Base-by-base conservation (phyloP, 2,888 invertebrate species). In the Dicranocentrus wangi region DNA sequence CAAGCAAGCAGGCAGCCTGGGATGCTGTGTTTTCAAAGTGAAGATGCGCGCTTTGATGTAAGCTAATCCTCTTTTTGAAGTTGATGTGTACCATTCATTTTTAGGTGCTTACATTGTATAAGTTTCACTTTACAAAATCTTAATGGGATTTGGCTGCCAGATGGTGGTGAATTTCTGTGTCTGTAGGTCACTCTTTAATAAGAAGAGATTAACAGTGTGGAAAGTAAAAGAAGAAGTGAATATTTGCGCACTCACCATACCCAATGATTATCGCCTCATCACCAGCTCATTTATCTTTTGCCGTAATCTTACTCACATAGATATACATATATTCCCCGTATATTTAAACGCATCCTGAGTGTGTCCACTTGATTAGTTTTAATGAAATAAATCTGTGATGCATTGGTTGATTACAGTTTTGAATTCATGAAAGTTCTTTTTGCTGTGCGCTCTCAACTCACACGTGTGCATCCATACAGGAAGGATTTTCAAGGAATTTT, bases 341-440 rank as follows among this genome's bases (percentile, higher is more conserved):
- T 32, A 10, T n/a, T n/a, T 7, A 32, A 32, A 10, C 32, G 32
- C 23, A n/a, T 47, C 53, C 15, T 39, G 15, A 21, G 10, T 39
- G 13, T 71, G 63, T 70, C 69, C 61, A 63, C 69, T 77, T 70
- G 78, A 70, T 78, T 78, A 70, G 65, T 70, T 71, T 68, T 78
- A 70, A 78, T 71, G 78, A 70, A 77, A 70, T 78, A 70, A 78
- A 70, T 78, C 78, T 42, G 27, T 27, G 25, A 60, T 27, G 58
- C 60, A 58, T 68, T 58, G 15, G 42, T 68, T 76, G 66, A 75
- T 75, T 75, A 68, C 21, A 76, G 65, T n/a, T n/a, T n/a, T n/a
- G n/a, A 47, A 76, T 28, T 68, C 28, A 28, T 68, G 28, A 58
- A 58, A 27, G 58, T 58, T 25, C 21, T 58, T 55, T 58, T 58